Conservation (phyloP, 2,888 invertebrate species). For the Agrotis clavis region DNA sequence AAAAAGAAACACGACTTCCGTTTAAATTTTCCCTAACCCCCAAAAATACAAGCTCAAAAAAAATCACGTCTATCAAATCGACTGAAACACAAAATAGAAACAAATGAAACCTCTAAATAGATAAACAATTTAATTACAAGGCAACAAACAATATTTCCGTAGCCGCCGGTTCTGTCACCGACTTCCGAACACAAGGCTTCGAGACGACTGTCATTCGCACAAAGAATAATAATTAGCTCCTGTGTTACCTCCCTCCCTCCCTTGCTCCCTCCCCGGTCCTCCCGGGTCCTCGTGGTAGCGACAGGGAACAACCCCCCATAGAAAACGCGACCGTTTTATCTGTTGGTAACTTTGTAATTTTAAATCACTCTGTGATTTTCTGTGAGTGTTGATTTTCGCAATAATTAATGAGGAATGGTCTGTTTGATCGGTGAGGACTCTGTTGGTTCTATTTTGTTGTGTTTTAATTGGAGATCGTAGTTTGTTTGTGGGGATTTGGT, state of each 20-base stretch:
- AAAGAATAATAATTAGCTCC: constrained; percentile 68
- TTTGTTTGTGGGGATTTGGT: constrained; percentile 6
- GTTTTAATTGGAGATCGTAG: constrained; percentile 24
- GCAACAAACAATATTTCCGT: constrained; percentile 43
- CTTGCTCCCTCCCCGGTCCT: neutral
- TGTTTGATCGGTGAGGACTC: constrained; percentile 31
- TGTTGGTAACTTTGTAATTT: constrained; percentile 56
- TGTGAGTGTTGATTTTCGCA: constrained; percentile 48
- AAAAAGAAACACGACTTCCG: constrained; percentile 7
- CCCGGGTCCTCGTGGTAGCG: constrained; percentile 22
- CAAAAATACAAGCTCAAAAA: neutral
- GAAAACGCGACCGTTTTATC: constrained; percentile 47
- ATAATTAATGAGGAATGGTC: constrained; percentile 45
- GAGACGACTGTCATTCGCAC: constrained; percentile 64
- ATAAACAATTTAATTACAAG: constrained; percentile 57
- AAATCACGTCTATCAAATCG: constrained; percentile 20
- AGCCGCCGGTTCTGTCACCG: constrained; percentile 52
- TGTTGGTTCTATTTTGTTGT: constrained; percentile 16
- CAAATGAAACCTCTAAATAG: constrained; percentile 33
- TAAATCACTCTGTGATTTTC: constrained; percentile 38
- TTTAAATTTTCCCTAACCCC: constrained; percentile 1
- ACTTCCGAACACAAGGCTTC: constrained; percentile 48
- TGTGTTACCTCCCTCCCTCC: constrained; percentile 24
- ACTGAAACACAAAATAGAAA: constrained; percentile 12
- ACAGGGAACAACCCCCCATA: constrained; percentile 37